A percentile compares a stretch with the other conserved stretches of the same genome.
Evolutionary conservation across 2,113 vertebrate genomes (phyloP).

Genomic region (Prionailurus viverrinus): DNA sequence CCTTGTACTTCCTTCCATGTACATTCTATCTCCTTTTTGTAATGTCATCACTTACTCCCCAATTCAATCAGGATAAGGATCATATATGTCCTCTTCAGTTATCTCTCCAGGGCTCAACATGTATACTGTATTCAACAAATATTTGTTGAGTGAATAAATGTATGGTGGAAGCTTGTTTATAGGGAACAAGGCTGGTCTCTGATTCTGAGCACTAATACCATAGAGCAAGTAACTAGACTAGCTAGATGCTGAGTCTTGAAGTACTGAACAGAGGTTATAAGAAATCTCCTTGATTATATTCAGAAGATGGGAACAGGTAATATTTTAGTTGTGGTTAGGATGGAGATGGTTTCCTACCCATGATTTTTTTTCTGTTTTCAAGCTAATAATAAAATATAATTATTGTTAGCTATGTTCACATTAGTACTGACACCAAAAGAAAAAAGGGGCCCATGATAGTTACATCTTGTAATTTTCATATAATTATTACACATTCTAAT

Average conservation of each 20-base stretch:
- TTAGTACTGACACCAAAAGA: not conserved
- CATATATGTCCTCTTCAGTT: not conserved
- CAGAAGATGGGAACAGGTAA: not conserved
- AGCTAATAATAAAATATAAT: not conserved
- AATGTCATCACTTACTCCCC: no score
- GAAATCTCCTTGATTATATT: not conserved
- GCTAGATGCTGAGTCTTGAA: not conserved
- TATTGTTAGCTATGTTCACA: not conserved
- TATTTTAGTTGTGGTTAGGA: not conserved
- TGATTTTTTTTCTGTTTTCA: not conserved
- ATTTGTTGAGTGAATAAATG: not conserved
- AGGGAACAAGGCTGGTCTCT: not conserved
- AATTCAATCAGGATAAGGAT: not conserved
- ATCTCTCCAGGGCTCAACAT: not conserved
- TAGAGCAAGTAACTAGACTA: no score
- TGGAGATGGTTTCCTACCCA: not conserved
- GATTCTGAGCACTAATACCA: not conserved
- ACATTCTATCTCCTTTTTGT: not conserved
- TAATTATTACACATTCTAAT: not conserved
- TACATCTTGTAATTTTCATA: not conserved
- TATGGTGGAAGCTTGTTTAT: not conserved
- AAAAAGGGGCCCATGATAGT: not conserved
- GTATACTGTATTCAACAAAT: not conserved
- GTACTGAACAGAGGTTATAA: not conserved
- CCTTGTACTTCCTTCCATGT: not conserved